A percentile compares a stretch with the other conserved stretches of the same genome.
These are phyloP conservation scores for Percopsis transmontana DNA, from an alignment of 2,113 vertebrate species.

Conservation along the genomic window DNA sequence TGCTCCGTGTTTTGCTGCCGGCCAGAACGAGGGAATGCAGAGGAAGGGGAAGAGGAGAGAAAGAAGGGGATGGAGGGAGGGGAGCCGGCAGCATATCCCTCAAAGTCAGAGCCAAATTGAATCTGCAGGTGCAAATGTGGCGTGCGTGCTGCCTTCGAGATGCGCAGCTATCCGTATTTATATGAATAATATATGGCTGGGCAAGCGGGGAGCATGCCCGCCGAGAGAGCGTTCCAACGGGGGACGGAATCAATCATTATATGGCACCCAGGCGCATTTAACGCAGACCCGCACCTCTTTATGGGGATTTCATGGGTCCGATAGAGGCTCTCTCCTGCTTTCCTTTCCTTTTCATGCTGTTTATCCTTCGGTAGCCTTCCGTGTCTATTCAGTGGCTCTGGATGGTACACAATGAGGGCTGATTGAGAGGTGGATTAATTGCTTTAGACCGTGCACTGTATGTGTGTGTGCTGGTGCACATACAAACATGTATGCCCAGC, in stretches of 20 bases:
- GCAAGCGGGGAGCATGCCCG: constrained; percentile 70
- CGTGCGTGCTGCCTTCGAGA: constrained; percentile 56
- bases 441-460: neutral
- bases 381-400: constrained; percentile 3
- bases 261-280: constrained; percentile 70
- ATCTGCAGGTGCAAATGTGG: constrained; percentile 76
- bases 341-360: constrained; percentile 41
- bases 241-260: constrained; percentile 73
- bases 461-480: neutral
- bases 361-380: constrained; percentile 16
- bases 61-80: neutral
- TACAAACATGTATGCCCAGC: neutral
- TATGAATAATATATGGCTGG: constrained; percentile 77
- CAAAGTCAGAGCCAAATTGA: constrained; percentile 73
- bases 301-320: constrained; percentile 66
- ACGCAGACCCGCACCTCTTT: constrained; percentile 53
- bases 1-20: constrained; percentile 64
- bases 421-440: neutral
- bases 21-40: constrained; percentile 45
- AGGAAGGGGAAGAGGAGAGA: constrained; percentile 32
- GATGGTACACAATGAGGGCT: constrained; percentile 11
- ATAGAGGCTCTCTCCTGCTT: constrained; percentile 35
- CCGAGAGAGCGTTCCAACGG: constrained; percentile 55
- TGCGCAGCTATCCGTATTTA: constrained; percentile 71
- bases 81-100: constrained; percentile 68